A percentile compares a stretch with the other conserved stretches of the same genome.
phyloP scores from a whole-genome alignment of 2,113 vertebrate genomes.

The Phylloscopus whistleri region DNA sequence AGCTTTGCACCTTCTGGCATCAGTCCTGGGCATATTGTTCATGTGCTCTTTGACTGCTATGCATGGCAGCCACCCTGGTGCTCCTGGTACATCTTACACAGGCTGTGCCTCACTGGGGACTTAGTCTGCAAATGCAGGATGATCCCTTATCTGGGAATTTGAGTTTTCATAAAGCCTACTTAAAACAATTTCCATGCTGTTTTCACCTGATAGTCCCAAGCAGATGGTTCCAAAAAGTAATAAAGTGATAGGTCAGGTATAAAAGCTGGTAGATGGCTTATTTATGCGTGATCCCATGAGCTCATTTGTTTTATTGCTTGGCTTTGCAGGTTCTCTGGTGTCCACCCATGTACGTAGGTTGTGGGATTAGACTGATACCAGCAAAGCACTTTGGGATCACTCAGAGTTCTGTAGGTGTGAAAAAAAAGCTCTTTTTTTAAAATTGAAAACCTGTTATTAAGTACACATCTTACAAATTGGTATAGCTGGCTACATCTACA shows the following conservation, averaged over 20 bases:
- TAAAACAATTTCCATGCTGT: background rate
- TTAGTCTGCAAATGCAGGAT: background rate
- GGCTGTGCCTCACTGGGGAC: background rate
- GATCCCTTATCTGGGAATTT: background rate
- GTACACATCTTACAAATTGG: background rate
- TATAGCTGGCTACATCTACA: background rate
- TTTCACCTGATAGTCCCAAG: background rate
- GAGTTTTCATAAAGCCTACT: background rate
- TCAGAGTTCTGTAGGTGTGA: slow-evolving; percentile 16
- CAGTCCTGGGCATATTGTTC: background rate
- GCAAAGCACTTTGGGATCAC: slow-evolving; percentile 1
- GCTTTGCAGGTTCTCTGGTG: background rate
- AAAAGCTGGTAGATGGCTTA: background rate
- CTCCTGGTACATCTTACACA: background rate
- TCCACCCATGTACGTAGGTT: background rate
- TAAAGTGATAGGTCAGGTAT: background rate
- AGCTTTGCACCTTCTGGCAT: background rate
- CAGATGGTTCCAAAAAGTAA: background rate
- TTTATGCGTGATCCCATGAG: background rate
- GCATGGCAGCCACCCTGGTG: background rate
- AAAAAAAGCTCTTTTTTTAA: background rate
- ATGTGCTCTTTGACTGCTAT: background rate
- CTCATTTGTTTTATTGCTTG: background rate
- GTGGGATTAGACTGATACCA: background rate
- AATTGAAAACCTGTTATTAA: slow-evolving; percentile 31